Evolutionary conservation across 2,113 vertebrate species (phyloP).

Genomic region (Eulacestoma nigropectus): DNA sequence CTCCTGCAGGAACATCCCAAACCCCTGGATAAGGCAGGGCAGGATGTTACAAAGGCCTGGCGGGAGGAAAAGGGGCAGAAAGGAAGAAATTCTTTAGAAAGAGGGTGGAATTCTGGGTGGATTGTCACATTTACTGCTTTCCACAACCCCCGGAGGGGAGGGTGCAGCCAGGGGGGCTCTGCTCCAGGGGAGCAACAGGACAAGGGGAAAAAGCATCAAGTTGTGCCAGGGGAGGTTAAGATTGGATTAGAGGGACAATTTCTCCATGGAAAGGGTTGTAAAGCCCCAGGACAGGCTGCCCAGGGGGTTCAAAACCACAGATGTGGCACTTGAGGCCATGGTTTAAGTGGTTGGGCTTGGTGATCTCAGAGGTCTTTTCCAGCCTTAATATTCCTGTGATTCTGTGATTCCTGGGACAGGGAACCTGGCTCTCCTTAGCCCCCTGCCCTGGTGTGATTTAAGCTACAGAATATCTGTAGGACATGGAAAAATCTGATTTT

Average conservation of each 20-base stretch:
- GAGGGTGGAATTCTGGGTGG: background rate
- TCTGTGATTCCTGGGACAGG: background rate
- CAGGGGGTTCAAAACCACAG: no score
- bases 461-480: background rate
- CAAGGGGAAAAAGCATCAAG: background rate
- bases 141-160: background rate
- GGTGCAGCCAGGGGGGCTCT: background rate
- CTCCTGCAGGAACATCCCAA: background rate
- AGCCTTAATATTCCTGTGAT: background rate
- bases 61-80: background rate
- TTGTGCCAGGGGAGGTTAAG: background rate
- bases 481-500: background rate
- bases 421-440: background rate
- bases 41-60: background rate
- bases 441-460: background rate
- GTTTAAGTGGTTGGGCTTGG: background rate
- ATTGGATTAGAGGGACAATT: background rate
- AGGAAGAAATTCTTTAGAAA: background rate
- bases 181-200: background rate
- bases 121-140: background rate
- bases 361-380: background rate
- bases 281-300: background rate
- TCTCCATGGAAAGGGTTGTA: background rate
- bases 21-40: background rate
- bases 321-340: background rate